Conservation (phyloP, 2,888 invertebrate genomes). For the Pardosa pseudoannulata region DNA sequence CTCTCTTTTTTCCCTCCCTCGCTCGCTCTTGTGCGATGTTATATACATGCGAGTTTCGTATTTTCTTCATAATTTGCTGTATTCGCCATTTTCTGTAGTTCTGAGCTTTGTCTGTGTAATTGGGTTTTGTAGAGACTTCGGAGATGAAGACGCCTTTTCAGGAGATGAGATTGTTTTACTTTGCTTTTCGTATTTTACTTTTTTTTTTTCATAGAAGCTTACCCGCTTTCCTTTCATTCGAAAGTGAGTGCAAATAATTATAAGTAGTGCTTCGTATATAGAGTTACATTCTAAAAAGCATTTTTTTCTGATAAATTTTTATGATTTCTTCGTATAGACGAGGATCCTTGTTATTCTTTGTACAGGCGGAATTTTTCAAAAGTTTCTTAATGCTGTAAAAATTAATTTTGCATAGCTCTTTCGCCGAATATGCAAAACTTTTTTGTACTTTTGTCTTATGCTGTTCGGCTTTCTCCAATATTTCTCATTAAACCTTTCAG, state of each 20-base stretch:
- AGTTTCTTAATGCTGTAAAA: too few relatives aligned
- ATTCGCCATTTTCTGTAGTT: slow-evolving; percentile 29
- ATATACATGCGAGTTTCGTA: slow-evolving; percentile 10
- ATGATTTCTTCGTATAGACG: too few relatives aligned
- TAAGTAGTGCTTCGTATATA: neutral
- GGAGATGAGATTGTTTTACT: neutral
- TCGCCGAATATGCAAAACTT: too few relatives aligned
- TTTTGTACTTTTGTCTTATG: too few relatives aligned
- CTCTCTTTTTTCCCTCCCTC: slow-evolving; percentile 5
- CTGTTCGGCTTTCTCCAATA: too few relatives aligned
- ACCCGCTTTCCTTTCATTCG: neutral
- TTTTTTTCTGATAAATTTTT: too few relatives aligned
- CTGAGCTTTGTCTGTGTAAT: slow-evolving; percentile 67
- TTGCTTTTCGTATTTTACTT: neutral
- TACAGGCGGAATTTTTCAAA: too few relatives aligned
- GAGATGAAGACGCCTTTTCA: slow-evolving; percentile 26
- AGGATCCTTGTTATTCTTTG: too few relatives aligned
- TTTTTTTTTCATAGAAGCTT: slow-evolving; percentile 14
- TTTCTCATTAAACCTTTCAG: too few relatives aligned
- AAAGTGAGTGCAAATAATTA: slow-evolving; percentile 50
- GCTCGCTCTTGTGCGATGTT: neutral
- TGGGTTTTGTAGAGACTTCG: slow-evolving; percentile 44
- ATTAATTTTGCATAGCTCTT: neutral
- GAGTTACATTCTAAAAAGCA: neutral
- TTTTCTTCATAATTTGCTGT: slow-evolving; percentile 67